phyloP scores from a whole-genome alignment of 2,888 invertebrate species.

The Nomada ferruginata region DNA sequence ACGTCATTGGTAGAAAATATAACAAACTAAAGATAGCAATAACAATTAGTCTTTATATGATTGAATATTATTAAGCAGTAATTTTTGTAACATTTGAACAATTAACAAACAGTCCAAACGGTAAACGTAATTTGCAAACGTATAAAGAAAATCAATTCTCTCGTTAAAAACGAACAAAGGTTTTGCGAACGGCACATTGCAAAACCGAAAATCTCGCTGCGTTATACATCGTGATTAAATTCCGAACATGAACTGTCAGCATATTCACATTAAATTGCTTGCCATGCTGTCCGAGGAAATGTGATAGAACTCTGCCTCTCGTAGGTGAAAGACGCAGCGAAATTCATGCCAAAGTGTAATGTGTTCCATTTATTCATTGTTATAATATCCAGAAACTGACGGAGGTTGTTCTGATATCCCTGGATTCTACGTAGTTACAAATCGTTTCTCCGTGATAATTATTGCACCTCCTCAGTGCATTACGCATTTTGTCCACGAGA shows the following conservation, averaged over 20 bases:
- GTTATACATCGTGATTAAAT: neutral
- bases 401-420: neutral
- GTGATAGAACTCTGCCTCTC: slow-evolving; percentile 15
- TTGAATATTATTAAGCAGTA: too few relatives aligned
- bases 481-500: neutral
- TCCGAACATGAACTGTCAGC: neutral
- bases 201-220: neutral
- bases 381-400: neutral
- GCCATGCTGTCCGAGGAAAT: neutral
- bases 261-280: neutral
- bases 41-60: too few relatives aligned
- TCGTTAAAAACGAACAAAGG: too few relatives aligned
- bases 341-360: slow-evolving; percentile 22
- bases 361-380: neutral
- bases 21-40: too few relatives aligned
- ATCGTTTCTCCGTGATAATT: neutral
- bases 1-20: too few relatives aligned
- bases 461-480: neutral
- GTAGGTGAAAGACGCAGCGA: neutral
- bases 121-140: too few relatives aligned
- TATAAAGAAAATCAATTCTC: too few relatives aligned
- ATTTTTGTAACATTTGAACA: too few relatives aligned
- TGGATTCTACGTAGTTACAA: neutral
- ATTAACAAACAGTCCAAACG: too few relatives aligned
- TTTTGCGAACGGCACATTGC: too few relatives aligned